Conservation (phyloP, 2,797 vertebrate species). For the Nothura maculosa region DNA sequence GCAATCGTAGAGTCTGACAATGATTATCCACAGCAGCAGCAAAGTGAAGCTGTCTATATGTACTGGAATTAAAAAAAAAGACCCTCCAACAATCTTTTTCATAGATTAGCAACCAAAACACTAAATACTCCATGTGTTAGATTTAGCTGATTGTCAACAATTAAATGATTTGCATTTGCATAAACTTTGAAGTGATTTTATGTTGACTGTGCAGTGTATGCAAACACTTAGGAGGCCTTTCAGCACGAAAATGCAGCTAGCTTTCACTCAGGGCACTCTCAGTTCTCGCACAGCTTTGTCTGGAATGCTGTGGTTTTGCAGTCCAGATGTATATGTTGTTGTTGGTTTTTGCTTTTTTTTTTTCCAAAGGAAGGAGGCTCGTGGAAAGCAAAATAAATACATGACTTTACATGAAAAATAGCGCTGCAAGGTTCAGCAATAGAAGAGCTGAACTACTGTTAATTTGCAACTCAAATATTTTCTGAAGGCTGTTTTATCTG, state of each 20-base stretch:
- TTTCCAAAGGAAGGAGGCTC: not conserved
- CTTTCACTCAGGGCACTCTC: not conserved
- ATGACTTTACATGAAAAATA: not conserved
- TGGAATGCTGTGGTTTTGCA: constrained; percentile 73
- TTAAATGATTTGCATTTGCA: not conserved
- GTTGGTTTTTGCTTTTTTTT: not conserved
- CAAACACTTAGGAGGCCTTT: not conserved
- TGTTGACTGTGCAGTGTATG: rapidly evolving
- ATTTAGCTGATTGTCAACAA: not conserved
- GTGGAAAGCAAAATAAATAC: constrained; percentile 50
- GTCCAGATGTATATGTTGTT: constrained; percentile 36
- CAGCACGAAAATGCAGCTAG: not conserved
- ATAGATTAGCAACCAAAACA: not conserved
- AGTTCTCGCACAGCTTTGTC: not conserved
- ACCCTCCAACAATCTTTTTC: not conserved
- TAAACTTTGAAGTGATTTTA: not conserved
- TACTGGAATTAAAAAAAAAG: not conserved
- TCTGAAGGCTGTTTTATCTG: not conserved
- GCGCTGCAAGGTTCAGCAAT: not conserved
- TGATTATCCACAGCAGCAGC: constrained; percentile 53
- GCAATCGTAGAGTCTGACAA: constrained; percentile 52
- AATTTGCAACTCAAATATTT: not conserved
- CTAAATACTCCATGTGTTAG: not conserved
- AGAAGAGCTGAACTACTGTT: not conserved
- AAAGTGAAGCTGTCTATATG: not conserved